These are phyloP conservation scores for Anoplophora glabripennis DNA, from an alignment of 1,140 invertebrate species.

Conservation along the genomic window DNA sequence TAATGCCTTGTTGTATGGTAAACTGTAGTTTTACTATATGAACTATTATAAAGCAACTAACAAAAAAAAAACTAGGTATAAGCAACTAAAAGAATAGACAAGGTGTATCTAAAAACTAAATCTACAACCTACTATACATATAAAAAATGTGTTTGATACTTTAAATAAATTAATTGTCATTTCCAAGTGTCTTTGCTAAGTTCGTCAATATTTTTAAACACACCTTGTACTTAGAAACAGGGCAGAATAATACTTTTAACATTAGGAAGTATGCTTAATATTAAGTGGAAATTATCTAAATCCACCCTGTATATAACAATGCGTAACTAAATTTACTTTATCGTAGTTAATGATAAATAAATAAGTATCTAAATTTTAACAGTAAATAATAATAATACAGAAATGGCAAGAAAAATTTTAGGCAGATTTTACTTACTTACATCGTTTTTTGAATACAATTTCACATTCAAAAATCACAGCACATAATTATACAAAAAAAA, in stretches of 20 bases:
- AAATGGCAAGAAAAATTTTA: slow-evolving; percentile 49
- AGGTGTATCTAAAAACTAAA: slow-evolving; percentile 4
- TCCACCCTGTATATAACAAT: slow-evolving; percentile 29
- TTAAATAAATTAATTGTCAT: slow-evolving; percentile 23
- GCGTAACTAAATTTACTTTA: slow-evolving; percentile 15
- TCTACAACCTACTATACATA: neutral
- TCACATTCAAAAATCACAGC: slow-evolving; percentile 46
- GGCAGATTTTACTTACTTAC: slow-evolving; percentile 39
- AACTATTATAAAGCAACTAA: slow-evolving; percentile 26
- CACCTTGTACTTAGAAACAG: slow-evolving; percentile 20
- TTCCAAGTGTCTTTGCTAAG: slow-evolving; percentile 16
- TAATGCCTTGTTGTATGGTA: slow-evolving; percentile 46
- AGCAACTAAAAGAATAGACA: slow-evolving; percentile 17
- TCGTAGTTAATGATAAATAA: slow-evolving; percentile 28
- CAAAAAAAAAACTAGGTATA: slow-evolving; percentile 30
- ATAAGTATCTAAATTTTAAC: slow-evolving; percentile 33
- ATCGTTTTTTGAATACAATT: slow-evolving; percentile 37
- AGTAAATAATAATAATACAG: slow-evolving; percentile 44
- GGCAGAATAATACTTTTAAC: slow-evolving; percentile 37
- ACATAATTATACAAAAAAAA: slow-evolving; percentile 39
- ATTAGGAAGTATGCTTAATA: slow-evolving; percentile 34
- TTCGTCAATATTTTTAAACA: slow-evolving; percentile 10
- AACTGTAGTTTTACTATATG: slow-evolving; percentile 42
- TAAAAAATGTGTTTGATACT: slow-evolving; percentile 7
- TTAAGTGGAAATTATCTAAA: slow-evolving; percentile 19